Conservation (phyloP, 2,797 vertebrate genomes). For the Sibirionetta formosa region DNA sequence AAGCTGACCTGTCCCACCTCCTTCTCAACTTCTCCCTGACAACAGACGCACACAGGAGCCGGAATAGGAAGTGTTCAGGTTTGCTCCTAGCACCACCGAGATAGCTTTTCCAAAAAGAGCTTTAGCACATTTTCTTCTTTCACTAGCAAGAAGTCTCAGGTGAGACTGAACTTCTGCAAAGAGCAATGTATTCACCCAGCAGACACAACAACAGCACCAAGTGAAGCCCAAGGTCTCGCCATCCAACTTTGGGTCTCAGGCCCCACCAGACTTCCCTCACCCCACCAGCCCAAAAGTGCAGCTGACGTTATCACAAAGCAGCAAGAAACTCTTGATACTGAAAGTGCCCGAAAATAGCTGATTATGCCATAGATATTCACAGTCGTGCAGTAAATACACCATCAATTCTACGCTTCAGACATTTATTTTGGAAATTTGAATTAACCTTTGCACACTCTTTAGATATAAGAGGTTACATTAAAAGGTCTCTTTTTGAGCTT, state of each 20-base stretch:
- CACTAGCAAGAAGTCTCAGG: background rate
- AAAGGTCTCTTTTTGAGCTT: background rate
- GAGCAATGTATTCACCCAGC: rapidly evolving
- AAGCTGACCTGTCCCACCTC: background rate
- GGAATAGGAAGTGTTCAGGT: rapidly evolving
- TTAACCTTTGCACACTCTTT: background rate
- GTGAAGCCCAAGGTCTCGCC: background rate
- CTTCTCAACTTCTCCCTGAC: background rate
- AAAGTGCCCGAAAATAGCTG: background rate
- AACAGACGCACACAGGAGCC: background rate
- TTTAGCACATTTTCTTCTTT: background rate
- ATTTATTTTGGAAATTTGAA: background rate
- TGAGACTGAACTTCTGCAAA: background rate
- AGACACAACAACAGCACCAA: rapidly evolving
- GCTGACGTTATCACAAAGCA: background rate
- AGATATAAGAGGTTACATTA: background rate
- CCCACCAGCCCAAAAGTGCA: background rate
- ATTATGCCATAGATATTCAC: background rate
- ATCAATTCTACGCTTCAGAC: background rate
- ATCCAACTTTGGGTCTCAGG: background rate
- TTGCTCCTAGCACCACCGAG: background rate
- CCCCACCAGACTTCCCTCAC: background rate
- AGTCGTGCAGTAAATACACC: background rate
- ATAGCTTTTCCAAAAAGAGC: background rate
- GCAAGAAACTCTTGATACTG: background rate